Evolutionary conservation across 2,113 vertebrate genomes (phyloP), one percentile per base, ranked within the genome.

Genomic region (Stictonetta naevosa): DNA sequence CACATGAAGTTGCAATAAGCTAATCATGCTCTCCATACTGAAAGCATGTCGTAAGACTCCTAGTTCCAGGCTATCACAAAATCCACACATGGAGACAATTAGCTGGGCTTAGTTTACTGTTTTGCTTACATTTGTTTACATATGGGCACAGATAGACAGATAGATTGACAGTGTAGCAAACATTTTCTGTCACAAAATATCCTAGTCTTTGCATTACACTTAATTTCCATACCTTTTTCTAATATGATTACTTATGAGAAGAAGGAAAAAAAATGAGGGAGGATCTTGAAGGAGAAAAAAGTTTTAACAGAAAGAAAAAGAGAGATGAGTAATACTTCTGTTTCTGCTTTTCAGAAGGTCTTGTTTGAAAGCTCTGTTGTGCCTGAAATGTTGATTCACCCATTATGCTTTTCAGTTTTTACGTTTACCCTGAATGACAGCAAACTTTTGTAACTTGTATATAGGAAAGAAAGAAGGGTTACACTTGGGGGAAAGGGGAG

Each of bases 321-420:
- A n/a, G 34, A 81, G 56, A 91, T 91, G 90, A 95, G 60, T 94
- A 94, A 92, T 86, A 68, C 69, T 84, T 93, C 64, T 90, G 88
- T 88, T 95, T 95, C 85, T 94, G 36, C 73, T 96, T 90, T 92
- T 93, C 64, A 81, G 83, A 90, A 90, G 80, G 44, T 68, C 94
- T 92, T 92, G 67, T 92, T 72, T 97, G 90, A 84, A 94, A 93
- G 64, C 66, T 90, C 56, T 64, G 42, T 88, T 82, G 60, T 86
- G 34, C 83, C 69, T 58, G 14, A 88, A 93, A 64, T 48, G 64
- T 88, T 90, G 88, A 77, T 46, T 93, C 83, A 92, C 58, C 69
- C 80, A 36, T 38, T 60, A 75, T 53, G 78, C 76, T 86, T 88
- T 56, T 74, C 64, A 86, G 69, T 53, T 72, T 81, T 68, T 52